Percentiles rank a stretch among this genome's conserved stretches.
phyloP scores from a whole-genome alignment of 2,113 vertebrate genomes.

The Dasypus novemcinctus region DNA sequence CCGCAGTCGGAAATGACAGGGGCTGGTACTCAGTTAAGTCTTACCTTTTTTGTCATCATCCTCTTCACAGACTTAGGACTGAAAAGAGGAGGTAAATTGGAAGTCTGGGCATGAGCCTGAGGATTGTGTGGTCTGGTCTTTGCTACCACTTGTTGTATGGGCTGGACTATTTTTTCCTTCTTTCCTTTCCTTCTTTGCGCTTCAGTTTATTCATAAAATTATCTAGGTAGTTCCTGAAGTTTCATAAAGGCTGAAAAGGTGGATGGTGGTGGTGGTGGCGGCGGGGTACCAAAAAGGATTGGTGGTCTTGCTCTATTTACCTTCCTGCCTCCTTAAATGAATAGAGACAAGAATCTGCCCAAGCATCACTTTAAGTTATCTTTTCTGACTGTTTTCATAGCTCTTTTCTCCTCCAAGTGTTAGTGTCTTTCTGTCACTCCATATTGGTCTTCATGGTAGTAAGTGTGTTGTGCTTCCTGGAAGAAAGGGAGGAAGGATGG shows the following conservation, averaged over 20 bases:
- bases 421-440: slow-evolving; percentile 37
- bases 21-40: too few species aligned
- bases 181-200: background rate
- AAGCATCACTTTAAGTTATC: background rate
- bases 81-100: background rate
- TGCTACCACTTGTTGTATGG: background rate
- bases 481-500: background rate
- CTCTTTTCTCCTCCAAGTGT: background rate
- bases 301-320: background rate
- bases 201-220: slow-evolving; percentile 17
- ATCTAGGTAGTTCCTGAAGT: background rate
- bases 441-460: slow-evolving; percentile 25
- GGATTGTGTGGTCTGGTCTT: background rate
- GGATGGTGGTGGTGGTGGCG: background rate
- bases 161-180: background rate
- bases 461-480: slow-evolving; percentile 5
- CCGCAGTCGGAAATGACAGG: too few species aligned
- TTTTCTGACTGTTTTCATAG: slow-evolving; percentile 28
- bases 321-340: background rate
- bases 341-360: background rate
- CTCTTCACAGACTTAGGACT: background rate
- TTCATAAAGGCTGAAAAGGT: background rate
- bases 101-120: background rate
- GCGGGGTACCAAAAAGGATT: background rate
- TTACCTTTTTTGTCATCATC: too few species aligned